Evolutionary conservation across 2,113 vertebrate genomes (phyloP).

Genomic region (Platysternon megacephalum): DNA sequence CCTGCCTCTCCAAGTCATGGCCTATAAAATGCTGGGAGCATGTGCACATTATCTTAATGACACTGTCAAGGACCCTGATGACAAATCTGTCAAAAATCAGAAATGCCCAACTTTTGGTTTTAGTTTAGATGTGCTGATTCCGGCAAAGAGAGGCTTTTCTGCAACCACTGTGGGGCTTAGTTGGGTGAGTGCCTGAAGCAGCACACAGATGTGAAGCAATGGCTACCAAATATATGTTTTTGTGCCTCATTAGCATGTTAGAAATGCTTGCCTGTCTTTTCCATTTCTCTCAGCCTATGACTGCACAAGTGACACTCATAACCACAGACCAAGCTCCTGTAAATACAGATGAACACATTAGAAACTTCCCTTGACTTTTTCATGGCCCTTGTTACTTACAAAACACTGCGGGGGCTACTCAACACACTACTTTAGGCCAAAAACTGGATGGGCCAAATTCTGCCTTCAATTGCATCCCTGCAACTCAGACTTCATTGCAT

Average conservation of each 20-base stretch:
- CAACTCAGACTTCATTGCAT: background rate
- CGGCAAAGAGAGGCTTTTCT: background rate
- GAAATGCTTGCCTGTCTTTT: background rate
- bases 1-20: background rate
- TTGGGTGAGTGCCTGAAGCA: background rate
- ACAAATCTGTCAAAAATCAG: background rate
- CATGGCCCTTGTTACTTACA: background rate
- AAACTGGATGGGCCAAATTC: background rate
- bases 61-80: background rate
- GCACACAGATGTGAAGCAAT: background rate
- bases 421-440: background rate
- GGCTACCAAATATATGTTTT: fast-evolving
- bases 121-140: background rate
- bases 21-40: background rate
- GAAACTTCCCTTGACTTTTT: background rate
- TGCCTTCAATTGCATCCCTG: background rate
- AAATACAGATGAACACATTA: background rate
- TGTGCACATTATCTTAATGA: background rate
- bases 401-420: background rate
- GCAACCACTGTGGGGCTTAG: fast-evolving
- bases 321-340: background rate
- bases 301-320: background rate
- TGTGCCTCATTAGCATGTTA: background rate
- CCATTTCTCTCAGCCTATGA: background rate
- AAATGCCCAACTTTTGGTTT: background rate